Percentiles rank a stretch among this genome's conserved stretches.
Conservation (phyloP, 2,888 invertebrate genomes). For the Scrobipalpa atriplicella region DNA sequence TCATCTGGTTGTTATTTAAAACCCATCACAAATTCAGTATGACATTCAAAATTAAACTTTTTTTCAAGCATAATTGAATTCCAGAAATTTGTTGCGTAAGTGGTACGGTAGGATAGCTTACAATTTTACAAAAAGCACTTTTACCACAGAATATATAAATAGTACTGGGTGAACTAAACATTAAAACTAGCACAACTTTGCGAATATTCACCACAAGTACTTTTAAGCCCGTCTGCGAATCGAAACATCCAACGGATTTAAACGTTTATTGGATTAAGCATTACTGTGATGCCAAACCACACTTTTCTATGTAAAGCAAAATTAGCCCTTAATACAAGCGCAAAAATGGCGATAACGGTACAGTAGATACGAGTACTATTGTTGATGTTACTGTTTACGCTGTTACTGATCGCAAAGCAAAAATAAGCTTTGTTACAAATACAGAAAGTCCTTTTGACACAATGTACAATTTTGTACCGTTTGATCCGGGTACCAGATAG, state of each 20-base stretch:
- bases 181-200: neutral
- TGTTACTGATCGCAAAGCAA: neutral
- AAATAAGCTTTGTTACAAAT: neutral
- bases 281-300: neutral
- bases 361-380: too few relatives aligned
- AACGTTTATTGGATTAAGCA: conserved; percentile 28
- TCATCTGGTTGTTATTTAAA: too few relatives aligned
- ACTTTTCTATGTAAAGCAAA: too few relatives aligned
- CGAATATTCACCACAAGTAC: neutral
- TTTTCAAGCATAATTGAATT: too few relatives aligned
- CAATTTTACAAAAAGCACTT: too few relatives aligned
- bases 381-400: neutral
- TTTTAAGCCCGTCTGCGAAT: neutral
- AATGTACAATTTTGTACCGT: neutral
- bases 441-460: neutral
- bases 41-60: too few relatives aligned
- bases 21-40: too few relatives aligned
- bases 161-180: neutral
- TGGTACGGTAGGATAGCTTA: too few relatives aligned
- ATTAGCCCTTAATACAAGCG: too few relatives aligned
- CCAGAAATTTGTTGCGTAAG: too few relatives aligned
- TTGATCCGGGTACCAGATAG: conserved; percentile 34
- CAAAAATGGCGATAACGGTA: too few relatives aligned
- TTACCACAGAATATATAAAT: too few relatives aligned
- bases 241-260: conserved; percentile 5